Conservation (phyloP, 2,888 invertebrate genomes). For the Bruchidius siliquastri region DNA sequence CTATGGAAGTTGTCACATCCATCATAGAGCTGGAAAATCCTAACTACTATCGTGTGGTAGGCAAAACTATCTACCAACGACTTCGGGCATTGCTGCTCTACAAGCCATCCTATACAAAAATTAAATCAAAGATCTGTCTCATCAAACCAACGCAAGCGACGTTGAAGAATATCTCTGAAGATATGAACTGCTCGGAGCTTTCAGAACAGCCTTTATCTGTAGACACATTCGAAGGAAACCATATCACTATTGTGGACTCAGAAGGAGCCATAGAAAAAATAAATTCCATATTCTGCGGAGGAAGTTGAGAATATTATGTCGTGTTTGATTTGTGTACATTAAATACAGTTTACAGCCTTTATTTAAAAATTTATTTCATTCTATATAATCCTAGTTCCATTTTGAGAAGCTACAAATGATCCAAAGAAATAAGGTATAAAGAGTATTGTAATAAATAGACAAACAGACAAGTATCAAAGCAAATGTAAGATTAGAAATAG, state of each 20-base stretch:
- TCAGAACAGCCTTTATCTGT: constrained; percentile 57
- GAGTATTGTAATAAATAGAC: too few species aligned
- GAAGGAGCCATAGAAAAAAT: constrained; percentile 26
- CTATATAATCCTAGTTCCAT: too few species aligned
- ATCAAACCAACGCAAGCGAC: constrained; percentile 23
- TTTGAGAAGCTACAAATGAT: too few species aligned
- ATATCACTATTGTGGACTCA: constrained; percentile 64
- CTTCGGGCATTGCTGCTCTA: constrained; percentile 22
- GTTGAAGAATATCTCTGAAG: constrained; percentile 47
- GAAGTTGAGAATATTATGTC: neutral
- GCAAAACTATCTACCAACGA: constrained; percentile 21
- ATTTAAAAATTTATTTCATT: neutral
- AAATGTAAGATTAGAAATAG: too few species aligned
- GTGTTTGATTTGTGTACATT: neutral
- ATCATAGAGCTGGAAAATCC: neutral
- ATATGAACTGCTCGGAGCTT: constrained; percentile 60
- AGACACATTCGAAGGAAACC: constrained; percentile 67
- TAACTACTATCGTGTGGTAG: constrained; percentile 9
- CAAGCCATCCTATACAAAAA: constrained; percentile 21
- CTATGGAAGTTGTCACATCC: constrained; percentile 1
- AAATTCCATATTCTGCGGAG: neutral
- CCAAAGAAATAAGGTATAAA: too few species aligned
- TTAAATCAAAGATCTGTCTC: constrained; percentile 27
- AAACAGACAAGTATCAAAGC: too few species aligned
- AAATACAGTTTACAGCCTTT: neutral